Evolutionary conservation across 2,888 invertebrate species (phyloP), one percentile per base, ranked within the genome.

Genomic region (Ctenicera cuprea): DNA sequence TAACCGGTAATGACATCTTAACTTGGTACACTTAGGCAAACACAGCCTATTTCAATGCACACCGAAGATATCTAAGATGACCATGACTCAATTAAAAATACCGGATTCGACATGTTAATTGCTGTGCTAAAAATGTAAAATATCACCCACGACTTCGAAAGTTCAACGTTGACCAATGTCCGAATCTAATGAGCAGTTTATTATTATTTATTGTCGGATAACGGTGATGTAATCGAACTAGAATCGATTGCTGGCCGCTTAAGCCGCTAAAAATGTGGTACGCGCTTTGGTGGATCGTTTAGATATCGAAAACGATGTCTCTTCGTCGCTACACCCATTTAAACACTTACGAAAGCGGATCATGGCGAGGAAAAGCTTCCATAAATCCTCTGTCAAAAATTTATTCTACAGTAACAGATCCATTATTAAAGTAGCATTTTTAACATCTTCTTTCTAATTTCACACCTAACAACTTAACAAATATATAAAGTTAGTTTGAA

Each of bases 81-180:
- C 81, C 81, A 80, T 80, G 80, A 80, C 80, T 81, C 77, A 78
- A 79, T 80, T 80, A 79, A 78, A 78, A 74, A 75, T 76, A 78
- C 76, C 77, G 76, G 74, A 78, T 71, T 75, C 75, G 79, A 80
- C 80, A 79, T 75, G 76, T 79, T 77, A 80, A 81, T 80, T 80
- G 79, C 77, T 78, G 76, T 70, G 72, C 77, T 77, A 79, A 80
- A 75, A 80, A 79, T 78, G 63, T 80, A 77, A 81, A 80, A 80
- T 81, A 82, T 82, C 82, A 80, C 82, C 82, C 82, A 82, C 82
- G 81, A 82, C 74, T 82, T 80, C 61, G 75, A 73, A 71, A 73
- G 70, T 73, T 73, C 73, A 76, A 54, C 73, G 73, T 73, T 76
- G 75, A 73, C 71, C 75, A 73, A 76, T 66, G 75, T 76, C 72